A percentile compares a stretch with the other conserved stretches of the same genome.
phyloP scores from a whole-genome alignment of 2,888 invertebrate genomes.

The Aphidoletes aphidimyza region DNA sequence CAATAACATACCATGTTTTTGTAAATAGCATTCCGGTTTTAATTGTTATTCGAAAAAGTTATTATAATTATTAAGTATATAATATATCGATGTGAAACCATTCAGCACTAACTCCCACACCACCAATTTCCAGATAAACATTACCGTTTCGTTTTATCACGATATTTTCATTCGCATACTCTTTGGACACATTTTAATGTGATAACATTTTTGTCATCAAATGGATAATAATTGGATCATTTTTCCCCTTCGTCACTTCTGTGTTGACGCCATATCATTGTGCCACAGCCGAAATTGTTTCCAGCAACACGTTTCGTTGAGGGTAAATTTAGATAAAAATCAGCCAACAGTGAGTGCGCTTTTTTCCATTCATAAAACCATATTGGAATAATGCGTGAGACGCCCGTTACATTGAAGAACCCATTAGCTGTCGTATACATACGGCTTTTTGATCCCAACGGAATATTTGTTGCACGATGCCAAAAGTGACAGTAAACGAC shows the following conservation, averaged over 20 bases:
- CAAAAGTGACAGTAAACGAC: constrained; percentile 18
- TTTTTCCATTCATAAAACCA: constrained; percentile 33
- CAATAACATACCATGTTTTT: not conserved
- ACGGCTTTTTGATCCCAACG: not conserved
- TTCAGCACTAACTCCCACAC: no score
- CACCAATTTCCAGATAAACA: no score
- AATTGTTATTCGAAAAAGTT: not conserved
- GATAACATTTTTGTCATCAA: not conserved
- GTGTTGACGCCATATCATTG: constrained; percentile 1
- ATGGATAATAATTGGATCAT: constrained; percentile 53
- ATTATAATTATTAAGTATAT: not conserved
- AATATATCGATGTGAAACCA: not conserved
- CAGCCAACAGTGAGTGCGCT: constrained; percentile 2
- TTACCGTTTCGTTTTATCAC: no score
- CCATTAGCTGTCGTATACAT: not conserved
- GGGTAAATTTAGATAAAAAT: constrained; percentile 44
- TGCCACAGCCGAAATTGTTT: not conserved
- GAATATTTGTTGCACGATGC: not conserved
- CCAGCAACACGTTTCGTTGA: not conserved
- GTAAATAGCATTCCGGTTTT: not conserved
- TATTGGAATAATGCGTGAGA: constrained; percentile 8
- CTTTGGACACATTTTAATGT: not conserved
- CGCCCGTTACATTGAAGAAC: not conserved
- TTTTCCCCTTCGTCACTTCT: constrained; percentile 53
- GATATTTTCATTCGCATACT: not conserved